Evolutionary conservation across 2,797 vertebrate genomes (phyloP), one percentile per base, ranked within the genome.

Genomic region (Notamacropus eugenii): DNA sequence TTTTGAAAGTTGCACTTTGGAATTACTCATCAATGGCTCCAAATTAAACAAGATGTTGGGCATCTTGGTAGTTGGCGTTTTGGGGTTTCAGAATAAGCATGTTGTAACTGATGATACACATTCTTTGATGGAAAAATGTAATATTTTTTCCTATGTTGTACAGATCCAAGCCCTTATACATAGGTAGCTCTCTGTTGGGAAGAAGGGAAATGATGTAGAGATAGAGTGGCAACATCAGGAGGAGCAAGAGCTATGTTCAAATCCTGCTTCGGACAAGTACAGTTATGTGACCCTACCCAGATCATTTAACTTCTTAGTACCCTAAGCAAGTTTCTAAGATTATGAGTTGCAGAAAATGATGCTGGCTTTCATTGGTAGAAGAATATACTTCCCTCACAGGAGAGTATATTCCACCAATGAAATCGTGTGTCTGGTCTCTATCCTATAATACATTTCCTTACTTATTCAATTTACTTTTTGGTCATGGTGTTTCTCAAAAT

Each of bases 11-110:
- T 94, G 58, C 93, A 34, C 74, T 94, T 93, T 55, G 74, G 56
- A 82, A 91, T 92, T 54, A 55, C 34, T 93, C 91, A 24, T 58
- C 34, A 90, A 5, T 92, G 95, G 54, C n/a, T 96, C 93, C 67
- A 92, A 92, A 98, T 31, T 52, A 96, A 94, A 22, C 0, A 54
- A 40, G 87, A 62, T 22, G n/a, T 58, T 54, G 14, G 34, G 40
- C 56, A 95, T 93, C 93, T 90, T 91, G 94, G 87, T 5, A 54
- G n/a, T 95, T 96, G 93, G 58, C 91, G n/a, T 54, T n/a, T 91
- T 46, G 28, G 74, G 57, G 62, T 96, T 98, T 97, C 93, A 93
- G 90, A 96, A 91, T 29, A 56, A 94, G 59, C 57, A 96, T 95
- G 90, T 95, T 93, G 54, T 62, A 95, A 59, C 93, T 94, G 90